phyloP scores from a whole-genome alignment of 2,113 vertebrate genomes.

The Pycnonotus jocosus region DNA sequence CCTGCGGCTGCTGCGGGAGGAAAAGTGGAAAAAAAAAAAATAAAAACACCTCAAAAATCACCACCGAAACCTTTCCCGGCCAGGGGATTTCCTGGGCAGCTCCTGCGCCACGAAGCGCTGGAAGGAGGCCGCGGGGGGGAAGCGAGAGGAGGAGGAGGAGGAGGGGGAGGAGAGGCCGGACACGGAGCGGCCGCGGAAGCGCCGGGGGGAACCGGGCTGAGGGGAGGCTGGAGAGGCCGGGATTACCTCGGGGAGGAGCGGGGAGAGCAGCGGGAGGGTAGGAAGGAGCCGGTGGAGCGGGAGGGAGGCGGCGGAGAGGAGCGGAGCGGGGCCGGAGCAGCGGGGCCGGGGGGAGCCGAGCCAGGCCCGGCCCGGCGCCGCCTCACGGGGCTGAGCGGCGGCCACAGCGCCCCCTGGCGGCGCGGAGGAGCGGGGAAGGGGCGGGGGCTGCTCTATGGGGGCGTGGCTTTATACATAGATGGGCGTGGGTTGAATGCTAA shows the following conservation, averaged over 20 bases:
- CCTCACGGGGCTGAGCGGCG: neutral
- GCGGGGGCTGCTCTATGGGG: too few relatives aligned
- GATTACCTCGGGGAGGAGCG: neutral
- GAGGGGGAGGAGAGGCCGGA: neutral
- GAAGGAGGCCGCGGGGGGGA: neutral
- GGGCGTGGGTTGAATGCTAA: neutral
- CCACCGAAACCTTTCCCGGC: too few relatives aligned
- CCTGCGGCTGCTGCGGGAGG: neutral
- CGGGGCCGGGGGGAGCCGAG: neutral
- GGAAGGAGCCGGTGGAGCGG: neutral
- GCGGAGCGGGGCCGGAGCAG: neutral
- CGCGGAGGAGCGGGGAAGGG: neutral
- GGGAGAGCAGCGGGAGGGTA: neutral
- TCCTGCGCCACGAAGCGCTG: neutral
- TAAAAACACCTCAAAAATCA: neutral
- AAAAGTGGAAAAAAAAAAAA: accelerated
- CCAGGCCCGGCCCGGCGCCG: neutral
- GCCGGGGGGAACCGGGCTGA: neutral
- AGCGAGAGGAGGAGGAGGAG: neutral
- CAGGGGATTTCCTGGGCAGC: neutral
- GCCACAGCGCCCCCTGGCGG: neutral
- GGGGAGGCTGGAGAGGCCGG: neutral
- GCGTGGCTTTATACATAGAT: accelerated
- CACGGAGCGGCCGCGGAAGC: neutral
- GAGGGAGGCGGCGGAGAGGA: neutral